A percentile compares a stretch with the other conserved stretches of the same genome.
These are phyloP conservation scores for Axis porcinus DNA, from an alignment of 2,113 vertebrate genomes.

Conservation along the genomic window DNA sequence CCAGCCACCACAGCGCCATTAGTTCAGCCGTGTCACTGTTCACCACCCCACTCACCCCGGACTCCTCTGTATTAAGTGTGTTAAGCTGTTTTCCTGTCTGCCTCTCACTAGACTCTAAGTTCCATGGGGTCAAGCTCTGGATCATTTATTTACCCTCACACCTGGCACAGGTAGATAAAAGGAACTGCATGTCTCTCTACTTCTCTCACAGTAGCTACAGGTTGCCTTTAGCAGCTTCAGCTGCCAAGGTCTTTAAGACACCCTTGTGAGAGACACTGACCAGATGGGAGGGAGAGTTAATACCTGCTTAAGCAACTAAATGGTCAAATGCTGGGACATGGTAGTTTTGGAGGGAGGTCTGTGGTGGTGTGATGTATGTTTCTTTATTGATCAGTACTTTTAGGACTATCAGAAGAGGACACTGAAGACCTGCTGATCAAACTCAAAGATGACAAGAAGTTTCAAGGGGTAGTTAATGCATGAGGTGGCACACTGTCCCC, in stretches of 20 bases:
- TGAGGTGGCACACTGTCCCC: neutral
- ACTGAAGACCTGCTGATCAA: neutral
- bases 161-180: neutral
- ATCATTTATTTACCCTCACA: neutral
- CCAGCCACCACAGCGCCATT: neutral
- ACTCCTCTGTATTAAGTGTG: neutral
- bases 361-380: neutral
- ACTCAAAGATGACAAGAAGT: constrained; percentile 3
- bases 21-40: neutral
- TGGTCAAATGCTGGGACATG: neutral
- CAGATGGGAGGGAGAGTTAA: neutral
- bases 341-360: neutral
- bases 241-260: constrained; percentile 5
- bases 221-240: neutral
- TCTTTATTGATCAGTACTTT: constrained; percentile 9
- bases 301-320: neutral
- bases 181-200: neutral
- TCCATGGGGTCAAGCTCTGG: neutral
- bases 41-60: neutral
- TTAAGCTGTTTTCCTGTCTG: neutral
- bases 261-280: neutral
- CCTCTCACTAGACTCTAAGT: neutral
- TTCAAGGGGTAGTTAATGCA: neutral
- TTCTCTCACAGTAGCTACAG: neutral
- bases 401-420: neutral